Conservation (phyloP, 2,113 vertebrate genomes). For the Ahaetulla prasina region DNA sequence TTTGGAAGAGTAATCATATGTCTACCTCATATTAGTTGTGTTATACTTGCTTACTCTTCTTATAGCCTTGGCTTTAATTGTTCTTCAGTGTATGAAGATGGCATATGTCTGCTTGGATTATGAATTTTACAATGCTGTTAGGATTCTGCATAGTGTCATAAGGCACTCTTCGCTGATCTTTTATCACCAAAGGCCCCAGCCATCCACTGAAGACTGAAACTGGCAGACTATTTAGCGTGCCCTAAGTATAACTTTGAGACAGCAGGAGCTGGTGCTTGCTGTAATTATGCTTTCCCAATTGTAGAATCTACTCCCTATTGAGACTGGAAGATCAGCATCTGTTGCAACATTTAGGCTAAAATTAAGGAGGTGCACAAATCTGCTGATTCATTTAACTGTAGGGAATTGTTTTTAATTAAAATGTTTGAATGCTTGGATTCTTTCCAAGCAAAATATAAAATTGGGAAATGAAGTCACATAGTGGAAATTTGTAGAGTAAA, state of each 20-base stretch:
- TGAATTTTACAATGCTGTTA: conserved; percentile 66
- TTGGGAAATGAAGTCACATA: conserved; percentile 15
- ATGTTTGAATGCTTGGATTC: conserved; percentile 34
- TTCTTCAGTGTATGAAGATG: conserved; percentile 43
- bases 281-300: conserved; percentile 72
- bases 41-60: conserved; percentile 32
- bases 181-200: conserved; percentile 71
- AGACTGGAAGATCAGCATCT: conserved; percentile 71
- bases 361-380: conserved; percentile 62
- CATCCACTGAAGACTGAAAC: conserved; percentile 63
- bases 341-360: conserved; percentile 71
- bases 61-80: conserved; percentile 41
- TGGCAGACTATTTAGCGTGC: conserved; percentile 65
- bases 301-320: conserved; percentile 71
- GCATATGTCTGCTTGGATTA: conserved; percentile 63
- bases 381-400: conserved; percentile 60
- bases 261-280: conserved; percentile 66
- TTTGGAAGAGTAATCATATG: not conserved
- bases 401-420: conserved; percentile 51
- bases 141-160: conserved; percentile 56
- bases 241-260: conserved; percentile 73
- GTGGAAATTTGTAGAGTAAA: not conserved
- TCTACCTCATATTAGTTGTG: not conserved
- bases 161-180: conserved; percentile 72
- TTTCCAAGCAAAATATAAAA: not conserved